Conservation (phyloP, 2,888 invertebrate genomes). For the Strigamia maritima region DNA sequence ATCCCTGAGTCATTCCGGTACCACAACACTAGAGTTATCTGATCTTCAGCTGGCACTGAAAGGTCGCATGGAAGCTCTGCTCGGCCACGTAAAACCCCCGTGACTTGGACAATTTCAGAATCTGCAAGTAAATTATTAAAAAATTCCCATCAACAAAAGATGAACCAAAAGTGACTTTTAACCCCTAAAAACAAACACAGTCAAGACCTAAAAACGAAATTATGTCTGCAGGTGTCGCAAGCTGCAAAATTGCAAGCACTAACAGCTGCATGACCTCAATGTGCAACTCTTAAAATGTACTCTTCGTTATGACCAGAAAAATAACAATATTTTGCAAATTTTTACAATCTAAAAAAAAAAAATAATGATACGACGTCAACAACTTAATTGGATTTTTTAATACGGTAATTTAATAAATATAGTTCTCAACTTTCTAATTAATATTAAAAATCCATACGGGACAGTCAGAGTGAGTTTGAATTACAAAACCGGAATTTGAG, state of each 20-base stretch:
- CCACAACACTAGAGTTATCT: constrained; percentile 31
- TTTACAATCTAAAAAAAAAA: too few species aligned
- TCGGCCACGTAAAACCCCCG: constrained; percentile 82
- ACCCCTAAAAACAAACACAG: not conserved
- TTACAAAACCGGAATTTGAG: not conserved
- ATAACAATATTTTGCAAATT: not conserved
- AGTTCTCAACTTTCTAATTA: not conserved
- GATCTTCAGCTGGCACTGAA: constrained; percentile 53
- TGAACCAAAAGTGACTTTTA: not conserved
- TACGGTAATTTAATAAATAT: too few species aligned
- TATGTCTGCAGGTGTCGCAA: not conserved
- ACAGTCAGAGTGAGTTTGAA: not conserved
- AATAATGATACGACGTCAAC: too few species aligned
- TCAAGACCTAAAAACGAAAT: not conserved
- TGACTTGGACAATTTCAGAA: constrained; percentile 64
- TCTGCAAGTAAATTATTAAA: constrained; percentile 58
- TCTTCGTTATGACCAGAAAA: not conserved
- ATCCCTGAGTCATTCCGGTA: constrained; percentile 21
- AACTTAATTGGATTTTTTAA: too few species aligned
- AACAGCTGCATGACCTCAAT: not conserved
- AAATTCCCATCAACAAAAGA: constrained; percentile 9
- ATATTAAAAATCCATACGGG: not conserved
- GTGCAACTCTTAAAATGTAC: not conserved
- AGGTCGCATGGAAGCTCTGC: constrained; percentile 85
- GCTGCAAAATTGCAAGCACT: not conserved